Base-by-base conservation (phyloP, 1,140 invertebrate species). In the Diplogasteroides magnus region DNA sequence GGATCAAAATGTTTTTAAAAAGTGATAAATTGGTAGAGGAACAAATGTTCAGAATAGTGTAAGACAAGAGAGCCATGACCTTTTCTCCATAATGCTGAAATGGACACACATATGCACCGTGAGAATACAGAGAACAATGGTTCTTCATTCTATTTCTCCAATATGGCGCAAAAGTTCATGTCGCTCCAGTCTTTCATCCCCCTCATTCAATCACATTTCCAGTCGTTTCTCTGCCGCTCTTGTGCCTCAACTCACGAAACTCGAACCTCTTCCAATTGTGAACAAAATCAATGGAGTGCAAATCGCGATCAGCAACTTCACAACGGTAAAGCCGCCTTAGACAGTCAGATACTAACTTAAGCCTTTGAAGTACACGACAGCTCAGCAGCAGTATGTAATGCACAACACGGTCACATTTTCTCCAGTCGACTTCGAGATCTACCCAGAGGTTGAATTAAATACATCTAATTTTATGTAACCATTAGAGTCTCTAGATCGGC, bases 181-280 rank as follows among this genome's bases (percentile, higher is more conserved):
- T n/a, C 31, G 37, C 31, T 27, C 37, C 23, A 61, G 61, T 58
- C 59, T 75, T 75, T 71, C 73, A 80, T 78, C 68, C 58, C 64
- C 29, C 79, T 77, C 2, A 63, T 75, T 59, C 77, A 75, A n/a
- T 75, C 77, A 2, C 78, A 80, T 59, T 55, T 80, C 19, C 27
- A 60, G 77, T 31, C 68, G 72, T 1, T 77, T 78, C 63, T 80
- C 77, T 23, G 68, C 77, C 27, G 78, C 73, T 14, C 78, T 78
- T 31, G 77, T 75, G 0, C 77, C 77, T n/a, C 77, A 78, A 37
- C 55, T 78, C 23, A 81, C 78, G 1, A 77, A 78, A 73, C 29
- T 78, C 2, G 78, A 81, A 37, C 57, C 64, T n/a, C 48, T 81
- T 1, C 67, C 61, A 2, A 64, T 67, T 6, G 68, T 78, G 25